Percentiles rank a stretch among this genome's conserved stretches.
These are phyloP conservation scores for Amphiprion clarkii DNA, from an alignment of 2,797 vertebrate genomes.

Conservation along the genomic window DNA sequence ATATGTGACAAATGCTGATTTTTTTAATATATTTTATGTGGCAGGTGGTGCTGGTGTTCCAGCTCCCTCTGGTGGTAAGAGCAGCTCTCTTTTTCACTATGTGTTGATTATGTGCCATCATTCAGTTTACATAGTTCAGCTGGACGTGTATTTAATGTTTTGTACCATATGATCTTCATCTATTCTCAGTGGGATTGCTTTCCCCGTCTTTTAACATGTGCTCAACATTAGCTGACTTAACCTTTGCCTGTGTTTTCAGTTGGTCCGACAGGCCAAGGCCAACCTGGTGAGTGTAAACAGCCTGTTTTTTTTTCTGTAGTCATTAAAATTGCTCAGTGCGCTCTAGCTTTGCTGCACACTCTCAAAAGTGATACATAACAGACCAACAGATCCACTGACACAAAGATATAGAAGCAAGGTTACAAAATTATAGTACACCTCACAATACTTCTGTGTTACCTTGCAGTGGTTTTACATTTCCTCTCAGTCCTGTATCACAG, in stretches of 20 bases:
- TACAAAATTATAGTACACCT: no score
- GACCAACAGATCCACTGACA: background rate
- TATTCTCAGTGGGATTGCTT: background rate
- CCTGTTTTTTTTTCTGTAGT: background rate
- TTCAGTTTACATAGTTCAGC: background rate
- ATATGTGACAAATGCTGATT: background rate
- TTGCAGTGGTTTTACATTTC: no score
- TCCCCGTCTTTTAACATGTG: background rate
- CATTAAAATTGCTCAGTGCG: background rate
- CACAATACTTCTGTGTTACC: no score
- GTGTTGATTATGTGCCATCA: background rate
- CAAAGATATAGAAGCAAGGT: no score
- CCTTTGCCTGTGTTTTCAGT: slow-evolving; percentile 42
- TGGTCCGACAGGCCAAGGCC: slow-evolving; percentile 57
- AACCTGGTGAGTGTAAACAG: slow-evolving; percentile 42
- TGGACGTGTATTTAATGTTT: background rate
- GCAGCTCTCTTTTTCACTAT: background rate
- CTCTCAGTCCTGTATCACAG: no score
- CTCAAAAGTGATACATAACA: background rate
- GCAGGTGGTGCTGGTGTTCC: slow-evolving; percentile 60
- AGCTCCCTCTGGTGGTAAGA: slow-evolving; percentile 59
- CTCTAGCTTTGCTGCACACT: background rate
- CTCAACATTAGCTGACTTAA: background rate
- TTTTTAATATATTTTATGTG: slow-evolving; percentile 5
- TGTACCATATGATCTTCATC: background rate